Conservation (phyloP, 2,888 invertebrate species). For the Terebella lapidaria region DNA sequence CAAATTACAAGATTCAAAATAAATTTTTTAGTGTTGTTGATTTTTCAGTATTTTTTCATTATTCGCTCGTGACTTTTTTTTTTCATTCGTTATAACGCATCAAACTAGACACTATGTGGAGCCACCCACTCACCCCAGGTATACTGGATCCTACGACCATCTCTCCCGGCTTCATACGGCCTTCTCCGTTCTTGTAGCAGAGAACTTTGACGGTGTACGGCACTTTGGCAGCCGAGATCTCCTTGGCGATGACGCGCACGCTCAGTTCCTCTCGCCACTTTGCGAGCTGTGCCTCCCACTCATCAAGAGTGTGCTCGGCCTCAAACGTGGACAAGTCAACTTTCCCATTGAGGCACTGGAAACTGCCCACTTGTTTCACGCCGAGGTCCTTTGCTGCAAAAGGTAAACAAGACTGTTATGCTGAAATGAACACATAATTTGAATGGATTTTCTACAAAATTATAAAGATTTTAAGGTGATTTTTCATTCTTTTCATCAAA, state of each 20-base stretch:
- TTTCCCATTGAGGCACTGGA: constrained; percentile 51
- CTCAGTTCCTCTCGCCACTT: constrained; percentile 36
- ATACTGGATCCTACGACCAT: constrained; percentile 49
- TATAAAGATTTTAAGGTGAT: not conserved
- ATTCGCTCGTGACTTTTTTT: too few species aligned
- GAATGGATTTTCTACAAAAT: not conserved
- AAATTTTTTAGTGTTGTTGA: too few species aligned
- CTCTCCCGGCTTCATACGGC: constrained; percentile 38
- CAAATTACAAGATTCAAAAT: too few species aligned
- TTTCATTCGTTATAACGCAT: too few species aligned
- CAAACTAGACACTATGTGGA: too few species aligned
- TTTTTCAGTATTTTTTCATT: too few species aligned
- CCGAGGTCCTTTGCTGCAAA: constrained; percentile 27
- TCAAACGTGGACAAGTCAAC: constrained; percentile 50
- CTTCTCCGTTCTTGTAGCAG: constrained; percentile 52
- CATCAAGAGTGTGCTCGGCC: constrained; percentile 42
- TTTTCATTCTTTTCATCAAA: not conserved
- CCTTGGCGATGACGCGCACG: constrained; percentile 38
- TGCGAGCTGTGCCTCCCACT: constrained; percentile 41
- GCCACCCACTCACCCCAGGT: constrained; percentile 45
- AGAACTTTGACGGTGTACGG: constrained; percentile 47
- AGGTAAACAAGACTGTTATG: too few species aligned
- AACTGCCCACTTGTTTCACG: constrained; percentile 46
- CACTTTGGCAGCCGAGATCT: constrained; percentile 44
- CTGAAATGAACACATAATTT: not conserved